Evolutionary conservation across 2,888 invertebrate genomes (phyloP), one percentile per base, ranked within the genome.

Genomic region (Drosophila demipolita): DNA sequence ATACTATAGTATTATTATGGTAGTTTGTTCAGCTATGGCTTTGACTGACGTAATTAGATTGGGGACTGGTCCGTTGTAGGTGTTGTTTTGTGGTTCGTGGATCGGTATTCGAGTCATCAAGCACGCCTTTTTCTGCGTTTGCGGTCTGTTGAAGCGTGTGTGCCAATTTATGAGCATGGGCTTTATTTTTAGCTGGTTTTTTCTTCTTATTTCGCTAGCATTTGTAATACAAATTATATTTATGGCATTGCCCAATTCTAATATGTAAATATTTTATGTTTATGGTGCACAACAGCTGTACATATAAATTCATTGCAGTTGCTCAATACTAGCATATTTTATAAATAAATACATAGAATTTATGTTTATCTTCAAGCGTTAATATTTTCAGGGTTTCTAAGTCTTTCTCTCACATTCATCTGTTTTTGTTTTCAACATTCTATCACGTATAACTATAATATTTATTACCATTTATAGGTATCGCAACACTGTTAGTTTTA

Each of bases 81-180:
- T 23, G 57, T 58, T 60, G 26, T 42, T 52, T 36, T 29, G 63
- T 70, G 73, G 81, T 72, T 66, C 68, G 75, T 55, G 20, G 54
- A 26, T 55, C 29, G 55, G 26, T 15, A 55, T 29, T 55, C 38
- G 29, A 79, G 75, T 80, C 83, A 79, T 78, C 73, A 74, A 75
- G 71, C 71, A 73, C 78, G 73, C 82, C 75, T 49, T 67, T n/a
- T 26, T 71, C 66, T 71, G 45, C 45, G 81, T 82, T 85, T 81
- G 86, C 83, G 86, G 86, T 88, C 78, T 87, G 85, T 32, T 87
- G 86, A 88, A 85, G 89, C 85, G 82, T 85, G 83, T 85, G 88
- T 80, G 85, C 85, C 85, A 85, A 85, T 85, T 88, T 86, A 86
- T 65, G 78, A 80, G 83, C 82, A 68, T 72, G 40, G 73, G 55